phyloP scores from a whole-genome alignment of 2,113 vertebrate genomes.

The Tiliqua scincoides region DNA sequence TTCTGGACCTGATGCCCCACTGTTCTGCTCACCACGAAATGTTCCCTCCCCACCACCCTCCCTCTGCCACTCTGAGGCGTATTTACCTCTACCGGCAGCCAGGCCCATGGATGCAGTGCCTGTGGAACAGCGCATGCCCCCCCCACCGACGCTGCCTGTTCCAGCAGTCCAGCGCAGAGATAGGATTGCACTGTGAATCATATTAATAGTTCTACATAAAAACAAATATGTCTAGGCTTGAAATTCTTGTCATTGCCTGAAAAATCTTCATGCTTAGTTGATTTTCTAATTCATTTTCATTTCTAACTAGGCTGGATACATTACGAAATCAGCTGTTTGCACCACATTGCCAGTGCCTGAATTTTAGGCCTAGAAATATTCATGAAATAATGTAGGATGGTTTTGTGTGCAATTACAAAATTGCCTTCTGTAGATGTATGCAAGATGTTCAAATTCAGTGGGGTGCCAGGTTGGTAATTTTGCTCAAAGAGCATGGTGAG shows the following conservation, averaged over 20 bases:
- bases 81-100: too few species aligned
- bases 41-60: too few species aligned
- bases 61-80: too few species aligned
- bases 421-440: constrained; percentile 66
- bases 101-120: too few species aligned
- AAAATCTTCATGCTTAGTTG: constrained; percentile 34
- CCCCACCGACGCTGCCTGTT: too few species aligned
- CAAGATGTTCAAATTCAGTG: constrained; percentile 74
- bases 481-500: constrained; percentile 83
- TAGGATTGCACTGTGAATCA: not conserved
- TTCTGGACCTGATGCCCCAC: too few species aligned
- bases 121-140: too few species aligned
- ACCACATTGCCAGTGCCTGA: constrained; percentile 25
- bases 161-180: too few species aligned
- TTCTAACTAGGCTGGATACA: constrained; percentile 45
- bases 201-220: not conserved
- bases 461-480: constrained; percentile 84
- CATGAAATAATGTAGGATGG: constrained; percentile 57
- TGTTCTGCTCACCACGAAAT: too few species aligned
- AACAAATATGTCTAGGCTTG: too few species aligned
- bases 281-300: constrained; percentile 47
- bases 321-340: constrained; percentile 33
- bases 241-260: constrained; percentile 3
- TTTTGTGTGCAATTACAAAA: constrained; percentile 65
- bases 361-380: constrained; percentile 58